phyloP scores from a whole-genome alignment of 2,888 invertebrate genomes.

The Epicampocera succincta region DNA sequence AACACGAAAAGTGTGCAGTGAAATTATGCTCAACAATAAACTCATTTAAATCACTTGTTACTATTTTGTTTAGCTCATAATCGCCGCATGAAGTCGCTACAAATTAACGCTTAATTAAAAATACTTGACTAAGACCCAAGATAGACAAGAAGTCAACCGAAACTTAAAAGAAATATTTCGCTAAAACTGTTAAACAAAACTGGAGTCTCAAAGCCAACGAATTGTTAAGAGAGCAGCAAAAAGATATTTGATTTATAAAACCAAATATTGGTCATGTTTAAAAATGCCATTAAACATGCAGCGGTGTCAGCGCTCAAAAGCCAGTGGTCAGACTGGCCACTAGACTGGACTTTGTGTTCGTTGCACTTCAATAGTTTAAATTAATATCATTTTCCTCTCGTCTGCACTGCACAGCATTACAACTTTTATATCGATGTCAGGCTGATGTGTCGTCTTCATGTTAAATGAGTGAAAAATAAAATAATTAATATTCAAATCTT shows the following conservation, averaged over 20 bases:
- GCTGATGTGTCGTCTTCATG: slow-evolving; percentile 24
- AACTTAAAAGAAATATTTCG: slow-evolving; percentile 17
- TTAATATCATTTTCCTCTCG: slow-evolving; percentile 51
- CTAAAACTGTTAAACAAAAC: slow-evolving; percentile 23
- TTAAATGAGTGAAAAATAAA: slow-evolving; percentile 15
- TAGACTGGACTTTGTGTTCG: slow-evolving; percentile 24
- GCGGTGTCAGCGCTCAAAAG: neutral
- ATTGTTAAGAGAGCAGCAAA: neutral
- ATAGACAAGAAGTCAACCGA: slow-evolving; percentile 16
- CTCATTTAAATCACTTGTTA: neutral
- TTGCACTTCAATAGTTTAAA: slow-evolving; percentile 56
- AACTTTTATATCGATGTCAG: slow-evolving; percentile 27
- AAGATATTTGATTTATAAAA: slow-evolving; percentile 47
- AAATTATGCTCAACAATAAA: too few species aligned
- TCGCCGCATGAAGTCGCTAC: slow-evolving; percentile 27
- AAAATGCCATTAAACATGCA: slow-evolving; percentile 9
- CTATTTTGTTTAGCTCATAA: neutral
- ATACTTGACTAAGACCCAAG: slow-evolving; percentile 14
- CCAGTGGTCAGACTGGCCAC: slow-evolving; percentile 7
- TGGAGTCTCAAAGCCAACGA: slow-evolving; percentile 3
- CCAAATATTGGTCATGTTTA: slow-evolving; percentile 30
- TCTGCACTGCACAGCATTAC: slow-evolving; percentile 12
- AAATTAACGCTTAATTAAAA: slow-evolving; percentile 66
- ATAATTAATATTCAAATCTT: neutral
- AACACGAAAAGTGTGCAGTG: too few species aligned